Conservation (phyloP, 2,888 invertebrate genomes). For the Smittia aterrima region DNA sequence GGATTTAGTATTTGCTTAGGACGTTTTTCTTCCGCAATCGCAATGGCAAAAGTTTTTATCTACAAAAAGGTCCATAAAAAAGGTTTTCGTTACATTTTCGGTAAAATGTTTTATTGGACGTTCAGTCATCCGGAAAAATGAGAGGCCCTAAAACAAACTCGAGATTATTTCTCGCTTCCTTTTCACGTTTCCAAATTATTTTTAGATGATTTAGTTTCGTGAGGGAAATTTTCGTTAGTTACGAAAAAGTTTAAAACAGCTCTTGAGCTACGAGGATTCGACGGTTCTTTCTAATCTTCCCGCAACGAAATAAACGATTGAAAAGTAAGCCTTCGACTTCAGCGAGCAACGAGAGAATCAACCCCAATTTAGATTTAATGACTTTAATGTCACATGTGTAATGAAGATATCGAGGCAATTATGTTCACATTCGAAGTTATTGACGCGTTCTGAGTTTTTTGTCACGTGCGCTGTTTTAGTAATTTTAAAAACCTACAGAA, state of each 20-base stretch:
- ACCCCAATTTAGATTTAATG: constrained; percentile 11
- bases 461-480: constrained; percentile 21
- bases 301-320: not conserved
- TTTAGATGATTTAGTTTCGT: too few relatives aligned
- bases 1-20: not conserved
- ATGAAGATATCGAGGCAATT: constrained; percentile 34
- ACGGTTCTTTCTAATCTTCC: too few relatives aligned
- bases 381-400: constrained; percentile 15
- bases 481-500: not conserved
- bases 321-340: not conserved
- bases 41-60: too few relatives aligned
- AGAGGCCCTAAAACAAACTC: too few relatives aligned
- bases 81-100: not conserved
- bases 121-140: too few relatives aligned
- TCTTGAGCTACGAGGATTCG: too few relatives aligned
- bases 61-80: not conserved
- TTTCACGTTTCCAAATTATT: too few relatives aligned
- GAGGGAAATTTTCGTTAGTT: too few relatives aligned
- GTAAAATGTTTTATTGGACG: too few relatives aligned
- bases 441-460: constrained; percentile 26
- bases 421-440: constrained; percentile 23
- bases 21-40: not conserved
- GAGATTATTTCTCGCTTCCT: too few relatives aligned
- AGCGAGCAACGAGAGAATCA: not conserved
- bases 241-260: too few relatives aligned